Percentiles rank a stretch among this genome's conserved stretches.
Evolutionary conservation across 1,140 invertebrate genomes (phyloP).

Genomic region (Dryas iulia): DNA sequence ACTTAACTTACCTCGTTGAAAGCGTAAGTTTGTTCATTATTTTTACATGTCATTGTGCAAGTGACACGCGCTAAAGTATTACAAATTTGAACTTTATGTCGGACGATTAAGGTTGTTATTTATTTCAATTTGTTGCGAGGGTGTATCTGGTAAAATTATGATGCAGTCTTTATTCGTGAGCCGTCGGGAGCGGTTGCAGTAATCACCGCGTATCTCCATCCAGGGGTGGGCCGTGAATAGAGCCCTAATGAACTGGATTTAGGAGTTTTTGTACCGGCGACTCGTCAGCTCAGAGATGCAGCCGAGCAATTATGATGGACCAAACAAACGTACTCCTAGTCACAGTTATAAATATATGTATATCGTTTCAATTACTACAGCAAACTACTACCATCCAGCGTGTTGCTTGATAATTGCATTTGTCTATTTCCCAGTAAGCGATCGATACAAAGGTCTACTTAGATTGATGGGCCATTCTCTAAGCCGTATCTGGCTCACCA

Average conservation of each 20-base stretch:
- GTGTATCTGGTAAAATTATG: conserved; percentile 80
- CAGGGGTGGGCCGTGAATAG: conserved; percentile 77
- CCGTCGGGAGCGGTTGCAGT: conserved; percentile 80
- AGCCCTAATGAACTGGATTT: conserved; percentile 80
- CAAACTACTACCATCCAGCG: conserved; percentile 42
- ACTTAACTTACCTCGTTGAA: conserved; percentile 52
- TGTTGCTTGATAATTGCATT: conserved; percentile 46
- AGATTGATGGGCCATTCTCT: conserved; percentile 70
- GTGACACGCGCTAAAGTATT: conserved; percentile 52
- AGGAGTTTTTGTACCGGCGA: conserved; percentile 77
- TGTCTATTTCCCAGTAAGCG: conserved; percentile 44
- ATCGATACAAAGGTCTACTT: conserved; percentile 53
- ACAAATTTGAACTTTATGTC: conserved; percentile 54
- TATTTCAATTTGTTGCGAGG: conserved; percentile 45
- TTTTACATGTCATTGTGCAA: conserved; percentile 80
- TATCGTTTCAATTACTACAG: conserved; percentile 53
- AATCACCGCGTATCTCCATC: conserved; percentile 80
- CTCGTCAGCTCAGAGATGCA: conserved; percentile 76
- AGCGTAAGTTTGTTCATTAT: conserved; percentile 78
- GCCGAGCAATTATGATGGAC: conserved; percentile 73
- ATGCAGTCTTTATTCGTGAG: conserved; percentile 81
- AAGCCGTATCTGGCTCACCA: conserved; percentile 56
- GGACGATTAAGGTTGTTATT: conserved; percentile 56
- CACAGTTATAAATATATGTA: conserved; percentile 34
- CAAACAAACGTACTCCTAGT: conserved; percentile 63